A percentile compares a stretch with the other conserved stretches of the same genome.
Conservation (phyloP, 1,140 invertebrate genomes). For the Uloborus diversus region DNA sequence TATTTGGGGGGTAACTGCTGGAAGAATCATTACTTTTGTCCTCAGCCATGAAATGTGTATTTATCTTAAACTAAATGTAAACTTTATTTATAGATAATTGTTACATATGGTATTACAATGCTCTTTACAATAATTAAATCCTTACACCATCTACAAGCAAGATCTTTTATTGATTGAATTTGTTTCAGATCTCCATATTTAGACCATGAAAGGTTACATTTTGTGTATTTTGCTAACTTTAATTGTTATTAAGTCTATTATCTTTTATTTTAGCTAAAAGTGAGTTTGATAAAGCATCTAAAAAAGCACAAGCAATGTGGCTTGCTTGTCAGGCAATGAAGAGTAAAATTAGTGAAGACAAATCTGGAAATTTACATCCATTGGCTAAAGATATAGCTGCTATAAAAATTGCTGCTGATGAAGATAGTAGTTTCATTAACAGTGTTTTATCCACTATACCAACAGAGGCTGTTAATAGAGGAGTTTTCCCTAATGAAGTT, state of each 20-base stretch:
- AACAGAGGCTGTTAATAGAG: constrained; percentile 76
- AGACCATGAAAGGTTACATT: too few species aligned
- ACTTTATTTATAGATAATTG: too few species aligned
- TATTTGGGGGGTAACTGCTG: too few species aligned
- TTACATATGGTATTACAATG: too few species aligned
- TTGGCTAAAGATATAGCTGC: constrained; percentile 78
- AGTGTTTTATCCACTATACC: constrained; percentile 72
- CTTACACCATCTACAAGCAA: too few species aligned
- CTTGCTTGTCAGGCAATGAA: constrained; percentile 88
- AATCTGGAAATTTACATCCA: constrained; percentile 71
- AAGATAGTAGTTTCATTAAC: constrained; percentile 59
- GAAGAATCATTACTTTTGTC: too few species aligned
- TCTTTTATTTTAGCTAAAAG: constrained; percentile 73
- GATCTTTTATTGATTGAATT: too few species aligned
- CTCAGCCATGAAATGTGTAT: too few species aligned
- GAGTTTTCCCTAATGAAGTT: constrained; percentile 85
- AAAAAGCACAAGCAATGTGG: constrained; percentile 89
- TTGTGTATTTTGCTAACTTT: background rate
- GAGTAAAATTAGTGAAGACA: constrained; percentile 52
- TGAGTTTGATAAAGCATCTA: constrained; percentile 79
- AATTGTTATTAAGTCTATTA: background rate
- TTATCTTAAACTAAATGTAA: too few species aligned
- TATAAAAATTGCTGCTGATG: constrained; percentile 75
- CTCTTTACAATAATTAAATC: too few species aligned
- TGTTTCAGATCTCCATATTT: too few species aligned